Evolutionary conservation across 23 tunicate species (phyloP).

Genomic region (Ciona savignyi): DNA sequence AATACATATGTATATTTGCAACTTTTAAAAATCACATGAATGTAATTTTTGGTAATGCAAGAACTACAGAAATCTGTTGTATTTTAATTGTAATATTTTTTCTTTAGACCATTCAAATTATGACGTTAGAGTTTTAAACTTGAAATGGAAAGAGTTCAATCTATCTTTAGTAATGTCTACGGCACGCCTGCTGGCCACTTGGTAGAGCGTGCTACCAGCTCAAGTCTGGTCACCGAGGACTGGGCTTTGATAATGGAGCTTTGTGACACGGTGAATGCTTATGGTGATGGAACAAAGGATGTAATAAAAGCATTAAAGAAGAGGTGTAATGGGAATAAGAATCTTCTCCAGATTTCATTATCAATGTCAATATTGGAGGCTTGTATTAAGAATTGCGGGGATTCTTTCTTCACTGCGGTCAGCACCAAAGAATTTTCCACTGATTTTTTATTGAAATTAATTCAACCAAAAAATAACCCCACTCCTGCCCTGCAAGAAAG

Average conservation of each 20-base stretch:
- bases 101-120: no score
- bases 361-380: conserved; percentile 68
- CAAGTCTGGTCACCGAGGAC: conserved; percentile 40
- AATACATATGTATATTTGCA: no score
- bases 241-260: conserved; percentile 56
- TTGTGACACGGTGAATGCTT: conserved; percentile 48
- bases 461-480: conserved; percentile 50
- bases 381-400: conserved; percentile 78
- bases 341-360: conserved; percentile 36
- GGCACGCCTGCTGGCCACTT: conserved; percentile 68
- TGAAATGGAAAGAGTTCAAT: conserved; percentile 78
- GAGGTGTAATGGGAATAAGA: conserved; percentile 51
- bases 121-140: not conserved
- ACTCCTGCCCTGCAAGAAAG: conserved; percentile 53
- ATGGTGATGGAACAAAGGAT: conserved; percentile 84
- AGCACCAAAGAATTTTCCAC: conserved; percentile 55
- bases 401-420: conserved; percentile 40
- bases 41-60: no score
- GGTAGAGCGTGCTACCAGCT: conserved; percentile 67
- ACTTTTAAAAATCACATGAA: no score
- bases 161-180: conserved; percentile 73
- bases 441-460: conserved; percentile 42
- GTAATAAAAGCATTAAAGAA: conserved; percentile 77
- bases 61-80: no score
- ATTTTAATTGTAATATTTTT: no score